Base-by-base conservation (phyloP, 2,888 invertebrate species). In the Drosophila meridionalis region DNA sequence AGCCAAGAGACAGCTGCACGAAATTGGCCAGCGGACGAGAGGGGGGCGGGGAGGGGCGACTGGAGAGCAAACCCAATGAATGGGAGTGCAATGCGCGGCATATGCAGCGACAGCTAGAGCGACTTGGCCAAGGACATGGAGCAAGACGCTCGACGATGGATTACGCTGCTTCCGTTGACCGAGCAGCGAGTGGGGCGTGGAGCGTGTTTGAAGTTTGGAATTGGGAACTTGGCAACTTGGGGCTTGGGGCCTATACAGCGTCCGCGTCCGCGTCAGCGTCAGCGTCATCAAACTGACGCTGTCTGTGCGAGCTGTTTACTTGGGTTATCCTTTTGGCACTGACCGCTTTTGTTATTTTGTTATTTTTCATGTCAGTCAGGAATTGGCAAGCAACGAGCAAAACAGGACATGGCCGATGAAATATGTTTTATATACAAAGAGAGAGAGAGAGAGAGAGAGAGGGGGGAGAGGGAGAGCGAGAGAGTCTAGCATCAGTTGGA, bases 341-440 rank as follows among this genome's bases (percentile, higher is more conserved):
- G 83, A 74, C 78, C 81, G 87, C 88, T 76, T 80, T 83, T 87
- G 87, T 84, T 86, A 88, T 86, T 80, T 86, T 90, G 85, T 90
- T 87, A 87, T 89, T 87, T 89, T 88, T 90, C 88, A 87, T 83
- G 87, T 90, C 89, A 82, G 79, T 79, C 82, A 86, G 79, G 87
- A 88, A 89, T 89, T 89, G 88, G 90, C 89, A 84, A 87, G 78
- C 77, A 70, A 63, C 72, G 71, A 74, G 64, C 76, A 72, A 76
- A 73, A 76, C 79, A 82, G 87, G 76, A 86, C 87, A 86, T 86
- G 82, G 69, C 76, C 85, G 78, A 78, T 80, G 89, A 89, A 90
- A 90, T 86, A 86, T 86, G 85, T 75, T 71, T 52, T 70, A 70
- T 71, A 58, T 67, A 53, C 9, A 28, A 32, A 28, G 28, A 66